These are phyloP conservation scores for Myanophis thanlyinensis DNA, from an alignment of 2,113 vertebrate species.

Conservation along the genomic window DNA sequence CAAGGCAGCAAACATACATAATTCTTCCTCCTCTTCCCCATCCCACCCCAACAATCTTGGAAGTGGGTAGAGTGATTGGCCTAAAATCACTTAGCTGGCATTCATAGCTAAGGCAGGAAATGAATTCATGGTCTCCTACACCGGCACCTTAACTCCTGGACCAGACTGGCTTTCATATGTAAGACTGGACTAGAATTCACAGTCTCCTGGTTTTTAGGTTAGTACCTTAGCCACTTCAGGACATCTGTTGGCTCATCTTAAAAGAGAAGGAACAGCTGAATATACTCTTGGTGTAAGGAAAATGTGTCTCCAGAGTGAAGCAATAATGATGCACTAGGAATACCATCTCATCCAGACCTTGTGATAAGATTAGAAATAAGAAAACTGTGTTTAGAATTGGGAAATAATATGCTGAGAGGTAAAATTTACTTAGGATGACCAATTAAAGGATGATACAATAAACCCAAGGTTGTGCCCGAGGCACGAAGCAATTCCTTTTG, in stretches of 20 bases:
- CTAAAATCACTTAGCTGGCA: too few relatives aligned
- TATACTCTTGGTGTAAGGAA: background rate
- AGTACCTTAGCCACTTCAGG: too few relatives aligned
- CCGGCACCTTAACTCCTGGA: too few relatives aligned
- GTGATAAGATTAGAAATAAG: background rate
- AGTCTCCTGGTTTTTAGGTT: too few relatives aligned
- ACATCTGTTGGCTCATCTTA: background rate
- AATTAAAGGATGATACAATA: background rate
- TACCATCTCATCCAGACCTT: background rate
- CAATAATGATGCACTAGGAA: background rate
- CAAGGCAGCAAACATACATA: too few relatives aligned
- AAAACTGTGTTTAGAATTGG: background rate
- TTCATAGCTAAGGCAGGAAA: too few relatives aligned
- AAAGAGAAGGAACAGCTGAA: background rate
- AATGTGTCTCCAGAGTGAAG: background rate
- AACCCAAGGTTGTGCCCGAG: background rate
- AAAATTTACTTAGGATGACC: background rate
- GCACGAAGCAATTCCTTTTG: background rate
- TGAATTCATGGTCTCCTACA: too few relatives aligned
- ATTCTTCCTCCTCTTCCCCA: too few relatives aligned
- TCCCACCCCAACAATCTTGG: too few relatives aligned
- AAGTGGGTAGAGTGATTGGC: too few relatives aligned
- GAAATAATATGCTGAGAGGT: background rate
- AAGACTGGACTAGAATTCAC: too few relatives aligned
- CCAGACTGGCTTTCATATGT: too few relatives aligned